Evolutionary conservation across 2,113 vertebrate species (phyloP), one percentile per base, ranked within the genome.

Genomic region (Scolopax mira): DNA sequence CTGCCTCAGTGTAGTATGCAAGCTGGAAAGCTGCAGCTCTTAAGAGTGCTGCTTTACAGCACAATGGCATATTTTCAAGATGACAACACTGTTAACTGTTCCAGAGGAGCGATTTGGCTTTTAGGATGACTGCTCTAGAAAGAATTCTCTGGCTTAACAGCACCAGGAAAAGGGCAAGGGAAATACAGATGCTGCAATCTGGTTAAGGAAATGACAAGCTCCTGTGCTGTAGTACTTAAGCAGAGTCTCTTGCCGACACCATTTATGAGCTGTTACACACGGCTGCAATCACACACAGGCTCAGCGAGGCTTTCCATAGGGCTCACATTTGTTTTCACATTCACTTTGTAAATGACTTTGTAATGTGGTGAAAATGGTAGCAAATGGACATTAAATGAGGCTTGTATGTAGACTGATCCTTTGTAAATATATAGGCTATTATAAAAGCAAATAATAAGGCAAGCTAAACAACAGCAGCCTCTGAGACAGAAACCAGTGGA

Each of bases 311-410:
- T 96, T 96, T 96, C 92, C 79, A 13, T 52, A 67, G 88, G 85
- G 93, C 80, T 93, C 90, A 84, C 93, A 79, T 93, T 96, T 92
- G 90, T 97, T 95, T 96, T 90, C 90, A 86, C 73, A 90, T 97
- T 82, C 93, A 11, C 88, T 96, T 95, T 64, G 90, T 75, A 96
- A 96, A 97, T 89, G 94, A 84, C 79, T 91, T 93, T 90, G 90
- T 97, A 96, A 97, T 97, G 96, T 90, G 94, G 93, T 94, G 96
- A 83, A 95, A 97, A 96, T 95, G 88, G 93, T 90, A 96, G 93
- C 75, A 93, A 96, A 97, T 96, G 93, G 94, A 87, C 90, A 66
- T 89, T 94, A 97, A 97, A 96, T 90, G 94, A 96, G 77, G 88
- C 86, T 95, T 95, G 79, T 69, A 49, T 49, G 85, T 57, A 71